Evolutionary conservation across 1,140 invertebrate genomes (phyloP), one percentile per base, ranked within the genome.

Genomic region (Hyphantria cunea): DNA sequence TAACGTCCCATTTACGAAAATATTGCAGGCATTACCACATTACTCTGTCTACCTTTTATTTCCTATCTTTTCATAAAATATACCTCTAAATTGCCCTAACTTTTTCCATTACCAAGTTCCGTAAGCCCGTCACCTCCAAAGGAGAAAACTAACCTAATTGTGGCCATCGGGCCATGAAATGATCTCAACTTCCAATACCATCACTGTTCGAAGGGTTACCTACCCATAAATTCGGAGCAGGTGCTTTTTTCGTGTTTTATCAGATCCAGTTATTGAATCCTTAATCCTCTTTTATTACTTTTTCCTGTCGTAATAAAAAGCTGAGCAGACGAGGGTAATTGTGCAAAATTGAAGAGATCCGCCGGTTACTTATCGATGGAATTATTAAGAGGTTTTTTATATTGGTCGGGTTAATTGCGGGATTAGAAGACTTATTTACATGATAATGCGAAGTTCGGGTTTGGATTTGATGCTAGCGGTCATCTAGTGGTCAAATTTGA

Each of bases 201-300:
- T 39, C 52, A 39, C 25, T 25, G n/a, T n/a, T 25, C 53, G 45
- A 83, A 79, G 80, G 83, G 83, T 84, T 78, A 67, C 60, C 10
- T 10, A 6, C 37, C 72, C 76, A 78, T 82, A 84, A 82, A 84
- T 82, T 76, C 72, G 76, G 67, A 68, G 71, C 84, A 87, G 82
- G 82, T 87, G 84, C 63, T 67, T 25, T n/a, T 25, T 39, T 50
- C 55, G 73, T 78, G 61, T 82, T 82, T 80, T 82, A 82, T 84
- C 82, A 76, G 81, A 72, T 74, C 71, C 69, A 80, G 76, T 80
- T 84, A 86, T 84, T 84, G 84, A 87, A 85, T 85, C 78, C 75
- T 64, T 84, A 87, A 85, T 85, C 78, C 84, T 74, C 73, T 78
- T 86, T 87, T 87, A 85, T 85, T 85, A 78, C 78, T 45, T 65